Evolutionary conservation across 2,888 invertebrate species (phyloP), one percentile per base, ranked within the genome.

Genomic region (Erebia palarica): DNA sequence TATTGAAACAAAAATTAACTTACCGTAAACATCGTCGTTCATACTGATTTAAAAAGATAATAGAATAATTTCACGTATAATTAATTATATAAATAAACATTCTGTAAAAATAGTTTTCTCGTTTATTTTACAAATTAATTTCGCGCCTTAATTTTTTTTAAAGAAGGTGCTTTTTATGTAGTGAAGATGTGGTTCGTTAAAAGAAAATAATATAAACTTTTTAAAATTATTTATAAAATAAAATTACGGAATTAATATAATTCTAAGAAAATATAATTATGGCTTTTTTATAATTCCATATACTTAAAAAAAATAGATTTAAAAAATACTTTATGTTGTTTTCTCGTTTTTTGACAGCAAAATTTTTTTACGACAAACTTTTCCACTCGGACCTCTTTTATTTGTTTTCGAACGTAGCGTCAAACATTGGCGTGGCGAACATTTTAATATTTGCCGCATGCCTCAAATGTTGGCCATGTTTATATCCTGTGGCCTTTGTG

Each of bases 11-110:
- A 27, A 27, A 4, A 18, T 13, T 55, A 44, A 65, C 65, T 71
- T 61, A 71, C 73, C 71, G 36, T 73, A 71, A 71, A 55, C 69
- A 55, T 69, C 49, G 67, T 60, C 59, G 65, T 65, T 73, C 73
- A 73, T 73, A 57, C 63, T 66, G 67, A 55, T 47, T 64, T 7
- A 47, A 27, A 21, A 49, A 5, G 14, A 27, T 27, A 7, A 36
- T 36, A 61, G 7, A 13, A 18, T 13, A 18, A 11, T 18, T 13
- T 11, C 9, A 11, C 13, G 13, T 13, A 8, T 21, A 47, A 14
- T 36, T 36, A 36, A 13, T 11, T 21, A 21, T 13, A 18, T 8
- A 1, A 18, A 10, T 5, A 16, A n/a, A 44, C 11, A 18, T 44
- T 44, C 16, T 44, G 5, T 61, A 61, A 61, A 61, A 61, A 55